Percentiles rank a stretch among this genome's conserved stretches.
These are phyloP conservation scores for Scleropages formosus DNA, from an alignment of 2,797 vertebrate species.

Conservation along the genomic window DNA sequence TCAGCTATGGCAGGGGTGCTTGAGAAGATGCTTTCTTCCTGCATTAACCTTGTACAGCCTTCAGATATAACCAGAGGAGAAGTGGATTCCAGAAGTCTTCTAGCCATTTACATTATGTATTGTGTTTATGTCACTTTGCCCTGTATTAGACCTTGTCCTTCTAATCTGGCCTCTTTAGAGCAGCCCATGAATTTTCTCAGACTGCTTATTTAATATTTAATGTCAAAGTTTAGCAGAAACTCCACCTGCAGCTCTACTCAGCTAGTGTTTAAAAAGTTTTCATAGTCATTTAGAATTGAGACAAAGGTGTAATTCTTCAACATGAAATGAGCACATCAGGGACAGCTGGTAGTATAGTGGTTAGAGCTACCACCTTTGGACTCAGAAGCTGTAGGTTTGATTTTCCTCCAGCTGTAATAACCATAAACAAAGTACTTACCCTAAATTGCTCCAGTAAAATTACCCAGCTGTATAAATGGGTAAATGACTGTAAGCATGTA, in stretches of 20 bases:
- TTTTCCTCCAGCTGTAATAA: too few species aligned
- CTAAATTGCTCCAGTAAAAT: too few species aligned
- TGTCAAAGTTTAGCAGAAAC: too few species aligned
- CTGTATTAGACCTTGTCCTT: too few species aligned
- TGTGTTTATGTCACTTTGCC: background rate
- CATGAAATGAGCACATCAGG: background rate
- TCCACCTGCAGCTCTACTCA: background rate
- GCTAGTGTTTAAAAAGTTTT: background rate
- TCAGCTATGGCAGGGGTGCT: conserved; percentile 1
- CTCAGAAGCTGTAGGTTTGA: too few species aligned
- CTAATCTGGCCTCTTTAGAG: background rate
- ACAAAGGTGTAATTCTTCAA: background rate
- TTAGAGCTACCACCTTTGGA: too few species aligned
- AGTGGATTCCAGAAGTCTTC: background rate
- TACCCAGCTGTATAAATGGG: too few species aligned
- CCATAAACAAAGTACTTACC: too few species aligned
- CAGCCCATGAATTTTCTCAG: background rate
- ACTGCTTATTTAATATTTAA: too few species aligned
- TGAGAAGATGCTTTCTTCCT: background rate
- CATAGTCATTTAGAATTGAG: too few species aligned
- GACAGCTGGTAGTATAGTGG: too few species aligned
- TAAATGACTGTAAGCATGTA: too few species aligned
- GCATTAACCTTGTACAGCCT: background rate
- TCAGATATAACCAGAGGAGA: conserved; percentile 5
- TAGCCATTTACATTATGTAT: background rate